Percentiles rank a stretch among this genome's conserved stretches.
phyloP scores from a whole-genome alignment of 2,888 invertebrate genomes.

The Cantharis lateralis region DNA sequence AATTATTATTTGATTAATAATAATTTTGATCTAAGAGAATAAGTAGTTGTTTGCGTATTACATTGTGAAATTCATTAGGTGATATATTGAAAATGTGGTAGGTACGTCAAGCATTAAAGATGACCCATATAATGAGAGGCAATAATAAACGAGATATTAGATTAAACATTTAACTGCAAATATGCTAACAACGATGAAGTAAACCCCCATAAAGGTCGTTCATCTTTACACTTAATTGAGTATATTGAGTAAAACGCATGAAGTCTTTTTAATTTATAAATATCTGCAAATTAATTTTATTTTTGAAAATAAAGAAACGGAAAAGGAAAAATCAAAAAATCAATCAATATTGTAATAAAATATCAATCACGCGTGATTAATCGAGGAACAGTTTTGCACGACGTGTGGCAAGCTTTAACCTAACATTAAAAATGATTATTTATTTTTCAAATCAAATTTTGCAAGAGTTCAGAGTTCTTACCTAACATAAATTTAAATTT shows the following conservation, averaged over 20 bases:
- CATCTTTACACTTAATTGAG: neutral
- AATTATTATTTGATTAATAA: no score
- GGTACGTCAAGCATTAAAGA: slow-evolving; percentile 1
- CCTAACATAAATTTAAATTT: neutral
- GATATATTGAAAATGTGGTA: neutral
- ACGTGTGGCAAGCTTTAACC: neutral
- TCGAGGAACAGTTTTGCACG: neutral
- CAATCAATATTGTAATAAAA: no score
- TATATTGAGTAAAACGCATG: neutral
- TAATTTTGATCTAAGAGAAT: neutral
- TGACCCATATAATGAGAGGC: slow-evolving; percentile 1
- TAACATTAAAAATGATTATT: neutral
- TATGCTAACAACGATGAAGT: neutral
- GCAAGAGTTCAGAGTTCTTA: neutral
- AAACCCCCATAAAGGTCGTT: neutral
- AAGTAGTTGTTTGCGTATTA: neutral
- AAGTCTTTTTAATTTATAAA: neutral
- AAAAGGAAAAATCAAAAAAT: no score
- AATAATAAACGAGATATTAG: slow-evolving; percentile 2
- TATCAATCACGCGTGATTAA: no score
- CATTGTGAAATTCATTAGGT: neutral
- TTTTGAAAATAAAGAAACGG: no score
- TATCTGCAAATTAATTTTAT: neutral
- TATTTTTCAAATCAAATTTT: neutral
- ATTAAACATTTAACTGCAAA: slow-evolving; percentile 1